Evolutionary conservation across 1,140 invertebrate genomes (phyloP), one percentile per base, ranked within the genome.

Genomic region (Temnothorax longispinosus): DNA sequence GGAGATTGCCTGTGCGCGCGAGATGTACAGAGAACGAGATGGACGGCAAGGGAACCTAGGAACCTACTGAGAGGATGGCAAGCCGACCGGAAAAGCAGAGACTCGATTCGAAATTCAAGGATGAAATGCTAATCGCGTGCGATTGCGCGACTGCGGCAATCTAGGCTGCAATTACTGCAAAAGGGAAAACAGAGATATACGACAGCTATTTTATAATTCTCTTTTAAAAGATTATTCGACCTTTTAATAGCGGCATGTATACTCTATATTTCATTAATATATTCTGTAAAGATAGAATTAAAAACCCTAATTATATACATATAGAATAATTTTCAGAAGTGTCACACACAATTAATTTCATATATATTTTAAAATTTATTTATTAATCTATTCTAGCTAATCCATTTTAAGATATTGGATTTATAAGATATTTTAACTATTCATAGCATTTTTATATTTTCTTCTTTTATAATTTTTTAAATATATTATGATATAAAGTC

Each of bases 81-180:
- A 87, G n/a, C 60, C 41, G 64, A 71, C 62, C 52, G 67, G 65
- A 71, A 86, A 85, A 72, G 80, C 44, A 64, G 38, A 58, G 65
- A 69, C 41, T 56, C 54, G 47, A 58, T 47, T 64, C 72, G 71
- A 85, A 67, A 86, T 86, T 58, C 50, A 52, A 50, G 21, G 35
- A 35, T 62, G 35, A 75, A 50, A 85, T 71, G 58, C 64, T 76
- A 84, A 86, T 76, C 62, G 82, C 84, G 71, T 85, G 86, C 85
- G 52, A 27, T 64, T 56, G 52, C 47, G 3, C 15, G 56, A 76
- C 77, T 21, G 60, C 38, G 21, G 44, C 50, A 71, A 81, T 56
- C 15, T 44, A 35, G 32, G 8, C 32, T 38, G 44, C 15, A 21
- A 56, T 71, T 56, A 54, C 10, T 15, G 44, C 5, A 27, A 21